Evolutionary conservation across 2,797 vertebrate species (phyloP).

Genomic region (Poliocrania exsul): DNA sequence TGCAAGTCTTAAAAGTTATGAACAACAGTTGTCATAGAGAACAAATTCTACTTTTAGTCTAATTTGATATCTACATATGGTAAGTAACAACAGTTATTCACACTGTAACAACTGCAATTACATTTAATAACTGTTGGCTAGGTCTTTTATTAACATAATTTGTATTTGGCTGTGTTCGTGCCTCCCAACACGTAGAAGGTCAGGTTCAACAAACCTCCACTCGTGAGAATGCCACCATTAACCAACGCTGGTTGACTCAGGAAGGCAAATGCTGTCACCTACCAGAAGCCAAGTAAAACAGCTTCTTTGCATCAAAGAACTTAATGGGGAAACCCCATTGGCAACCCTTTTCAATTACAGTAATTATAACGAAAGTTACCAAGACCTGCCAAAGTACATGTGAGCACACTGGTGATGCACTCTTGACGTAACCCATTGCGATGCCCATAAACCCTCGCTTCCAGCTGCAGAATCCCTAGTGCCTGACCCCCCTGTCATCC

Average conservation of each 20-base stretch:
- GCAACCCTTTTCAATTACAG: neutral
- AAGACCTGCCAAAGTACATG: neutral
- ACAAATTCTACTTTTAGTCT: neutral
- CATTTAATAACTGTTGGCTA: neutral
- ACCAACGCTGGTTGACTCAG: neutral
- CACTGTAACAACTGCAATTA: neutral
- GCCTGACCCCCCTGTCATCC: neutral
- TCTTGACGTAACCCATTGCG: accelerated
- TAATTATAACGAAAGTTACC: neutral
- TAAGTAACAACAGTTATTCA: constrained; percentile 1
- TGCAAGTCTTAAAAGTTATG: neutral
- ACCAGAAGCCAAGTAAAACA: neutral
- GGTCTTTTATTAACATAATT: constrained; percentile 32
- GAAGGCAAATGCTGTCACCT: neutral
- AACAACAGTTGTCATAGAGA: neutral
- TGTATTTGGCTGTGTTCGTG: neutral
- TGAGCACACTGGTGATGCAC: neutral
- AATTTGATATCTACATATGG: neutral
- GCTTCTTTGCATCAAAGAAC: neutral
- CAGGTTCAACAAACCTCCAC: neutral
- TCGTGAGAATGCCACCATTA: accelerated
- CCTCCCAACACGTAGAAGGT: neutral
- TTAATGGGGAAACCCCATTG: neutral
- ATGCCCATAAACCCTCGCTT: accelerated
- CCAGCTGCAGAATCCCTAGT: neutral